Base-by-base conservation (phyloP, 2,797 vertebrate species). In the Phaenicophaeus curvirostris region DNA sequence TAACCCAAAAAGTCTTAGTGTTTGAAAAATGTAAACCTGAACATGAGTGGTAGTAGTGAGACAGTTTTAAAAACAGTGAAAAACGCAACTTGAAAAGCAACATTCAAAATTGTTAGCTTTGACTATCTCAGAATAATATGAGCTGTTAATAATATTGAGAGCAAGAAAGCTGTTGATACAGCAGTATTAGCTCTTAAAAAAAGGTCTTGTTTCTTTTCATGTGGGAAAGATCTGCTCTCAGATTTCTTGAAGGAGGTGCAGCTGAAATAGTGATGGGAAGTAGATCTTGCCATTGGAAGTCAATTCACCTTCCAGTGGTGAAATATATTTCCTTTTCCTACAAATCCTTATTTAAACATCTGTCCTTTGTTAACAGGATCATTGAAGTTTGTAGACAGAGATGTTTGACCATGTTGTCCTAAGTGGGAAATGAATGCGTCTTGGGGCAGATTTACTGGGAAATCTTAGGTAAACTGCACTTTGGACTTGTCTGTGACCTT, bases 291-390 rank as follows among this genome's bases (percentile, higher is more conserved):
- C 12, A 14, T 62, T 30, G 44, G 17, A 79, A 68, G 85, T 2
- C 8, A 54, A 33, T 63, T 73, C 13, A 46, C 0, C 0, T 2
- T 61, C 4, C 8, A 41, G 2, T 24, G 11, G 19, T 48, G 16
- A n/a, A n/a, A n/a, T n/a, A n/a, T n/a, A n/a, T 30, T 14, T n/a
- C 44, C 72, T 68, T 76, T 61, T 18, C 4, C 11, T 42, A 11
- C 4, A 39, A 14, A 25, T 27, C 37, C 27, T 25, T 79, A 44
- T 61, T 78, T 72, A 82, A 85, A 72, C 4, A 28, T 20, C 20
- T 59, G 0, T 48, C 25, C 7, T 33, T 54, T 11, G 19, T 30
- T 48, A 51, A 55, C 31, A 85, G 66, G 9, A 20, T 53, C 19
- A 9, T 3, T 66, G 27, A 62, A 62, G 7, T 62, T 33, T 69